A percentile compares a stretch with the other conserved stretches of the same genome.
phyloP scores from a whole-genome alignment of 2,113 vertebrate genomes.

The Pomatorhinus ruficollis region DNA sequence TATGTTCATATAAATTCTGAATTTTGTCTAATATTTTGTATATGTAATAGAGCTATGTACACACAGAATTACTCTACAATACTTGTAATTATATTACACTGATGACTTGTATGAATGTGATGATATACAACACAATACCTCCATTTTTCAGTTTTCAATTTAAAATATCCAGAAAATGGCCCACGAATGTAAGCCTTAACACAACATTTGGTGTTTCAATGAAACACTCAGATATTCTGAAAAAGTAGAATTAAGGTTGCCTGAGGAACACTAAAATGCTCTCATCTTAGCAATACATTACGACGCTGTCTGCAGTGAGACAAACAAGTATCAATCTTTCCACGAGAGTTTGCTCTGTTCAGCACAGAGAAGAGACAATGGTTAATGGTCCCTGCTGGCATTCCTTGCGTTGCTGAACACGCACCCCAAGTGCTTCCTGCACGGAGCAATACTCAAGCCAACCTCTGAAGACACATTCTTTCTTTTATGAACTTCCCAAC shows the following conservation, averaged over 20 bases:
- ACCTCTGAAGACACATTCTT: neutral
- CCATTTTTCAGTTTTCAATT: constrained; percentile 46
- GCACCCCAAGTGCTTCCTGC: neutral
- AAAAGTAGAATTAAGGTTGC: constrained; percentile 15
- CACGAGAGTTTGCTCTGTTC: neutral
- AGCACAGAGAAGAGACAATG: neutral
- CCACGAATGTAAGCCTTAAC: constrained; percentile 17
- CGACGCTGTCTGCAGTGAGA: neutral
- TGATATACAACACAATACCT: neutral
- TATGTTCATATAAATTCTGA: neutral
- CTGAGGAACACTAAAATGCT: constrained; percentile 9
- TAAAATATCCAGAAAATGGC: constrained; percentile 2
- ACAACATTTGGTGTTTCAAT: neutral
- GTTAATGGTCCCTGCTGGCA: neutral
- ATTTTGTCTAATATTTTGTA: constrained; percentile 2
- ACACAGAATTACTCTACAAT: neutral
- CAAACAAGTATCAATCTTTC: neutral
- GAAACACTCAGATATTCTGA: constrained; percentile 9
- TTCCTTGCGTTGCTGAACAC: neutral
- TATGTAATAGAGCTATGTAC: neutral
- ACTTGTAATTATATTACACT: constrained; percentile 35
- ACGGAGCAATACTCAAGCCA: neutral
- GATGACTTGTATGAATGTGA: constrained; percentile 27
- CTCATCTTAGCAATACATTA: neutral
- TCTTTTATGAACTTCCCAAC: neutral